Evolutionary conservation across 2,113 vertebrate species (phyloP).

Genomic region (Mugil cephalus): DNA sequence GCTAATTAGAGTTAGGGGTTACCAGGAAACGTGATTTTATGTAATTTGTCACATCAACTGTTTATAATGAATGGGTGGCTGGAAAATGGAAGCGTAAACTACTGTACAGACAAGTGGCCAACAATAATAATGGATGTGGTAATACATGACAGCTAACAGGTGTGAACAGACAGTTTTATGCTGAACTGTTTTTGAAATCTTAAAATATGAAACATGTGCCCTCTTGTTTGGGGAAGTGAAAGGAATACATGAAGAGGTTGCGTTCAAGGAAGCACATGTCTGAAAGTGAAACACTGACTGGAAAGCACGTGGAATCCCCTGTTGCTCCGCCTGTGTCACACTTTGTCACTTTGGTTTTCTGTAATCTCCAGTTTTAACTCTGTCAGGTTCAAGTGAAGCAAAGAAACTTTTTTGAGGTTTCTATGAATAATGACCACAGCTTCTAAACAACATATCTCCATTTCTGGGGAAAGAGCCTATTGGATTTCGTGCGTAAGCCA

Average conservation of each 20-base stretch:
- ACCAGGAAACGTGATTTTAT: constrained; percentile 26
- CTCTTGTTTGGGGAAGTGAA: constrained; percentile 3
- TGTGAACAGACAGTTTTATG: constrained; percentile 33
- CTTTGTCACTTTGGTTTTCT: constrained; percentile 6
- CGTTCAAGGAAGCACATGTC: constrained; percentile 1
- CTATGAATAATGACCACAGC: neutral
- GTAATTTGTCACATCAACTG: constrained; percentile 24
- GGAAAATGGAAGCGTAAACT: neutral
- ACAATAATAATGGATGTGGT: constrained; percentile 28
- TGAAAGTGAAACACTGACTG: constrained; percentile 38
- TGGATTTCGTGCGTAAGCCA: no score
- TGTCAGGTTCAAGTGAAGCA: neutral
- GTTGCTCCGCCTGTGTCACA: neutral
- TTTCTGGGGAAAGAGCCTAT: neutral
- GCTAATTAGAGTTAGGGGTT: constrained; percentile 20
- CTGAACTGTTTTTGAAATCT: neutral
- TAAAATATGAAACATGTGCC: neutral
- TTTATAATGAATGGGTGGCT: constrained; percentile 7
- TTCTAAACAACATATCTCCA: neutral
- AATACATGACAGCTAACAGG: constrained; percentile 18
- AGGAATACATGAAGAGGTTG: constrained; percentile 5
- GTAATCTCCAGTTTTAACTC: neutral
- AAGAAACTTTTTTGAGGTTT: constrained; percentile 11
- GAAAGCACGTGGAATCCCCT: constrained; percentile 42
- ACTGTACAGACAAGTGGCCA: neutral